Evolutionary conservation across 1,140 invertebrate genomes (phyloP), one percentile per base, ranked within the genome.

Genomic region (Cyclargus thomasi): DNA sequence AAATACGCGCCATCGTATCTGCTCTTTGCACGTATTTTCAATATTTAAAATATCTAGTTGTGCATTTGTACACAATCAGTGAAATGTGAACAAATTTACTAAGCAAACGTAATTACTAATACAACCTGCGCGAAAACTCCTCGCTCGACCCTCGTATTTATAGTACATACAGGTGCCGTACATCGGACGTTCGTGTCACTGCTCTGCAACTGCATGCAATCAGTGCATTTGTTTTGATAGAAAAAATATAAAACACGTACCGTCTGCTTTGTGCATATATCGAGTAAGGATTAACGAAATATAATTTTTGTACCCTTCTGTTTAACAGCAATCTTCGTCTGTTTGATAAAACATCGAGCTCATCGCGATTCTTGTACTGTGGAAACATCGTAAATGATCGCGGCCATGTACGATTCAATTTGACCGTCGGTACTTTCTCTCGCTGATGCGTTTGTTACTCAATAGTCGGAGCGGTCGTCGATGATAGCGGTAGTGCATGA

Each of bases 391-490:
- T 86, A 85, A 81, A 74, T 75, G 68, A 73, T 72, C 72, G 75
- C 76, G 76, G 69, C 71, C 78, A 81, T 83, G 74, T 78, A 80
- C 78, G 71, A 73, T 79, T 72, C 70, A 75, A 72, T 77, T 74
- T 81, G 76, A 69, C 71, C 73, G 79, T 81, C 79, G 75, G 70
- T 71, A 87, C 85, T 88, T 90, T 88, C 86, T 89, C 85, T 86
- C 74, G 78, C 70, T 78, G 78, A 82, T 85, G 85, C 77, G 77
- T 82, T 80, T 73, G 75, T 87, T 87, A 85, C 79, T 82, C 78
- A 86, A 88, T 70, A 78, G 72, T 70, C 71, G 75, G 69, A 67
- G 70, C 64, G 69, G 74, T 69, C 73, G 67, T 73, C 65, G 70
- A 75, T 78, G 73, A 59, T 87, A 82, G 79, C 81, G 77, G 76